Evolutionary conservation across 1,140 invertebrate genomes (phyloP).

Genomic region (Papilio polyxenes): DNA sequence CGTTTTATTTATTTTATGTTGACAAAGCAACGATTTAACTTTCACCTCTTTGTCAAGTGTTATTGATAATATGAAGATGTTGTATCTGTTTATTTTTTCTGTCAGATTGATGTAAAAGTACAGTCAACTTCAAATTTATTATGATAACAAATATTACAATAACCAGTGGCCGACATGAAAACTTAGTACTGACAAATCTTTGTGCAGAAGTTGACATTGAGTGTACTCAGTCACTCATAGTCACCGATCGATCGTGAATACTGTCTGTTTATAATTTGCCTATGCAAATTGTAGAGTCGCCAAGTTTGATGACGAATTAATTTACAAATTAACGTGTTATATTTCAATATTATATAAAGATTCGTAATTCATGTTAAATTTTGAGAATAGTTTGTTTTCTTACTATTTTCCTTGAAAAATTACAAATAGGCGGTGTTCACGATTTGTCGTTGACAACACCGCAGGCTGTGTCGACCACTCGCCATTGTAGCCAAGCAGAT

Average conservation of each 20-base stretch:
- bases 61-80: background rate
- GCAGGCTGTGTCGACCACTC: constrained; percentile 4
- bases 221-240: background rate
- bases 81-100: background rate
- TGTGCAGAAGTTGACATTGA: background rate
- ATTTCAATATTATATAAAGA: too few relatives aligned
- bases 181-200: constrained; percentile 20
- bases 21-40: background rate
- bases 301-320: too few relatives aligned
- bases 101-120: background rate
- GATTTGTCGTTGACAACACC: background rate
- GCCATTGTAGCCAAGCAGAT: background rate
- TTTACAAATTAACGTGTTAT: background rate
- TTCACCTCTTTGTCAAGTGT: background rate
- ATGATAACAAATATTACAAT: constrained; percentile 21
- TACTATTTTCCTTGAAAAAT: background rate
- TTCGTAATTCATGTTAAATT: background rate
- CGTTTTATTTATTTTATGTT: too few relatives aligned
- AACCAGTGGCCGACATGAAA: constrained; percentile 15
- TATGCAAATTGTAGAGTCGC: background rate
- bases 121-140: constrained; percentile 1
- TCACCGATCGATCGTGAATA: background rate
- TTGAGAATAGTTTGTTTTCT: background rate
- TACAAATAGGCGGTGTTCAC: background rate
- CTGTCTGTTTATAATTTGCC: background rate